A percentile compares a stretch with the other conserved stretches of the same genome.
Evolutionary conservation across 2,888 invertebrate species (phyloP).

Genomic region (Boloria euphrosyne): DNA sequence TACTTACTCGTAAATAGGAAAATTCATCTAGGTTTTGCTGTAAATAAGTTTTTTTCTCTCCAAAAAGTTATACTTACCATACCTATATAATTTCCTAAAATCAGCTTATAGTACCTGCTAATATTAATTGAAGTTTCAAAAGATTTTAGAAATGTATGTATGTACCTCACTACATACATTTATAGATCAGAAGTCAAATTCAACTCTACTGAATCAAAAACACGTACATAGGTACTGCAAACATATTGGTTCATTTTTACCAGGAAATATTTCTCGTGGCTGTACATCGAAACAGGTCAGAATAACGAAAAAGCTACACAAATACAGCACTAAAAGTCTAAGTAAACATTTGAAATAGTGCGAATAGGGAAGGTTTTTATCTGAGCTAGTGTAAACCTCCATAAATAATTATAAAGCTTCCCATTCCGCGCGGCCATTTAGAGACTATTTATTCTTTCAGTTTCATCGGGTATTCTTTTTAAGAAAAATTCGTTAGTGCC

Average conservation of each 20-base stretch:
- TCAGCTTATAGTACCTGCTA: no score
- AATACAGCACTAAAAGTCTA: slow-evolving; percentile 21
- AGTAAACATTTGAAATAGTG: slow-evolving; percentile 34
- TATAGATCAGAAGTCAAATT: no score
- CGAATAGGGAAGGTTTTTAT: slow-evolving; percentile 31
- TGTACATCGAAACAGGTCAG: slow-evolving; percentile 9
- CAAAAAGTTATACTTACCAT: no score
- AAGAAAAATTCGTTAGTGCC: slow-evolving; percentile 65
- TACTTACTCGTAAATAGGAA: no score
- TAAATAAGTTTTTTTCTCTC: no score
- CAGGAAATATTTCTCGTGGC: slow-evolving; percentile 4
- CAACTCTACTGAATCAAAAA: background rate
- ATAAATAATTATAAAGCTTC: slow-evolving; percentile 45
- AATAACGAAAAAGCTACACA: slow-evolving; percentile 10
- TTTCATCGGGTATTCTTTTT: slow-evolving; percentile 53
- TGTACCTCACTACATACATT: no score
- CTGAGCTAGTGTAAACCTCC: slow-evolving; percentile 32
- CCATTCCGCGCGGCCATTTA: slow-evolving; percentile 47
- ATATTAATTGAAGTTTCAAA: no score
- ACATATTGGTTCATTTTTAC: no score
- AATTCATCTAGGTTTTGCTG: no score
- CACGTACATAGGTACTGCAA: background rate
- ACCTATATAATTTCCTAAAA: no score
- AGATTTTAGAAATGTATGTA: no score
- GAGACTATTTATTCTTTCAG: slow-evolving; percentile 57